A percentile compares a stretch with the other conserved stretches of the same genome.
Conservation (phyloP, 1,140 invertebrate genomes). For the Eurytemora carolleeae region DNA sequence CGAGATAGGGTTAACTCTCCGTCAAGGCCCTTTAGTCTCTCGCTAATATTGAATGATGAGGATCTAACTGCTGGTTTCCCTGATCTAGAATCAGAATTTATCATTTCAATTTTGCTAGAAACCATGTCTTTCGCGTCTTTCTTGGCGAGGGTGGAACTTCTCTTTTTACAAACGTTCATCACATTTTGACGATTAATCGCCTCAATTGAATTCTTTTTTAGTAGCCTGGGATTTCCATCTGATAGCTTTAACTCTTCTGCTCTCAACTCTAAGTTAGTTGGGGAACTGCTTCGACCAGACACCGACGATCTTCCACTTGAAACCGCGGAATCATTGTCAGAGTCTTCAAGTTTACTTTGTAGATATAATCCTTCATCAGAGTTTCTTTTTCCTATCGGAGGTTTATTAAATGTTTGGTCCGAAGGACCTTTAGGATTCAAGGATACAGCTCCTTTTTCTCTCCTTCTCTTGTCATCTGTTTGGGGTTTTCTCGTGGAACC, state of each 20-base stretch:
- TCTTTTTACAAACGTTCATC: conserved; percentile 57
- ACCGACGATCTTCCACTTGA: conserved; percentile 37
- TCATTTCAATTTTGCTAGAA: not conserved
- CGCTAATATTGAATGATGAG: conserved; percentile 5
- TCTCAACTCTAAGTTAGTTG: conserved; percentile 33
- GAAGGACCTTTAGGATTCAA: too few relatives aligned
- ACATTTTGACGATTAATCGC: conserved; percentile 67
- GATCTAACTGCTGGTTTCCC: conserved; percentile 4
- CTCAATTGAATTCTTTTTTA: conserved; percentile 53
- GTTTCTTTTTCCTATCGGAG: too few relatives aligned
- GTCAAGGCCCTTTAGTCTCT: conserved; percentile 11
- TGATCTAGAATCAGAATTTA: not conserved
- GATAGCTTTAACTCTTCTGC: conserved; percentile 29
- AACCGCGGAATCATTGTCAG: conserved; percentile 65
- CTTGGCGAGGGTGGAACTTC: conserved; percentile 32
- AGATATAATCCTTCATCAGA: too few relatives aligned
- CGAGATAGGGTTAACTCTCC: not conserved
- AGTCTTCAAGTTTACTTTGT: too few relatives aligned
- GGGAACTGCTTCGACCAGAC: conserved; percentile 33
- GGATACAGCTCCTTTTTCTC: too few relatives aligned
- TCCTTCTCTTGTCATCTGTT: too few relatives aligned
- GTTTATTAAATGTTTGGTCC: too few relatives aligned
- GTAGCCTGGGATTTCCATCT: conserved; percentile 31
- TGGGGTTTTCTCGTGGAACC: too few relatives aligned
- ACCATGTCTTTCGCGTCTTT: not conserved